Base-by-base conservation (phyloP, 2,113 vertebrate species). In the Ceratotherium simum region DNA sequence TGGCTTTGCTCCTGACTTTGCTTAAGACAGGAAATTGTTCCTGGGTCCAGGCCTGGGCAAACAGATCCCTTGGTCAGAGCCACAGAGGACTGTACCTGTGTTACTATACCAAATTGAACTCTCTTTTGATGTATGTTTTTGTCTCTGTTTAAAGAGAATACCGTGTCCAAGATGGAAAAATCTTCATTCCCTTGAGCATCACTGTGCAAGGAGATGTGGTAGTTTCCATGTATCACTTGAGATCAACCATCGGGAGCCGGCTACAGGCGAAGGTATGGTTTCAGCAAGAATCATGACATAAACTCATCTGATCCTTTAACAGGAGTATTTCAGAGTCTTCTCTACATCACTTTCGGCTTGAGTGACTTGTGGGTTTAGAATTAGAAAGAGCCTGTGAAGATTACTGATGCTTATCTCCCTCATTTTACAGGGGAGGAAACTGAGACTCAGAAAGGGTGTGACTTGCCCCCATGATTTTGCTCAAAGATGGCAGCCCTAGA, bases 161-260 rank as follows among this genome's bases (percentile, higher is more conserved):
- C 97, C 99, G 99, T 84, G 98, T 99, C 91, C 99, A 99, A 94
- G 99, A 99, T 93, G 99, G 99, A 33, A 99, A 99, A 97, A 99
- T 99, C 18, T 98, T 99, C 54, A 99, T 99, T 97, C 99, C 99
- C 1, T 98, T 99, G 97, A 99, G 99, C 92, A 99, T 99, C 97
- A 99, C 99, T 3, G 99, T 99, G 25, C 99, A 99, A 81, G 99
- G 99, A 72, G 99, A 99, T 36, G 99, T 99, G 12, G 99, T 99
- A 16, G 98, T 99, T 86, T 99, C 99, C 8, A 99, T 99, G 96
- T 99, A 99, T 95, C 99, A 99, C 93, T 99, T 99, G 99, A 99
- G 99, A 96, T 99, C 99, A 0, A 99, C 99, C 96, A 99, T 99
- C 2, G 99, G 99, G 84, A 99, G 99, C 97, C 99, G 99, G 81